Conservation (phyloP, 2,888 invertebrate species). For the Melanophora roralis region DNA sequence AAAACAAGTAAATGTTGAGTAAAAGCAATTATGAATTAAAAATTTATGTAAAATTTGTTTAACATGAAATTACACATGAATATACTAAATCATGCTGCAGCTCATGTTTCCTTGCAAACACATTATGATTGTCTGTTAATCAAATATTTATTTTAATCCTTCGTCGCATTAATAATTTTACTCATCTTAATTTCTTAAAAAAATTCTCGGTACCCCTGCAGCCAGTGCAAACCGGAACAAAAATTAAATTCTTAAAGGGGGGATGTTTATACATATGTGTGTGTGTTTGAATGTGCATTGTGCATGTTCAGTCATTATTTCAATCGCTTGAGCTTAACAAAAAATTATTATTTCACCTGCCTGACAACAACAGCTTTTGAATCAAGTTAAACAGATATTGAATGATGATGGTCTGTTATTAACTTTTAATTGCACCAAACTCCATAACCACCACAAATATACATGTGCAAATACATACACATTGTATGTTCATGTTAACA, state of each 20-base stretch:
- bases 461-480: neutral
- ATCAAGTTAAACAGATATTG: constrained; percentile 4
- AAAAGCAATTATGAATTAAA: constrained; percentile 4
- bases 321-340: constrained; percentile 33
- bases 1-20: neutral
- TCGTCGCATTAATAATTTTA: constrained; percentile 3
- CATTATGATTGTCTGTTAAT: constrained; percentile 36
- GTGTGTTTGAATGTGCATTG: neutral
- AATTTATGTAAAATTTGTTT: constrained; percentile 13
- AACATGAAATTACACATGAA: constrained; percentile 27
- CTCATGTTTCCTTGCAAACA: neutral
- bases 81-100: neutral
- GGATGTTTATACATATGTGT: neutral
- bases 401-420: constrained; percentile 9
- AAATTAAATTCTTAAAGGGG: neutral
- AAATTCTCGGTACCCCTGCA: neutral
- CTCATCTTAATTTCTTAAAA: constrained; percentile 4
- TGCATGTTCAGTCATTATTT: constrained; percentile 44
- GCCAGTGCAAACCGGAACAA: neutral
- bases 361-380: constrained; percentile 14
- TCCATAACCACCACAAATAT: neutral
- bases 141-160: constrained; percentile 26
- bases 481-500: neutral
- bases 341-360: constrained; percentile 38
- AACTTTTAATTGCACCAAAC: constrained; percentile 8